phyloP scores from a whole-genome alignment of 2,113 vertebrate genomes.

The Collichthys lucidus region DNA sequence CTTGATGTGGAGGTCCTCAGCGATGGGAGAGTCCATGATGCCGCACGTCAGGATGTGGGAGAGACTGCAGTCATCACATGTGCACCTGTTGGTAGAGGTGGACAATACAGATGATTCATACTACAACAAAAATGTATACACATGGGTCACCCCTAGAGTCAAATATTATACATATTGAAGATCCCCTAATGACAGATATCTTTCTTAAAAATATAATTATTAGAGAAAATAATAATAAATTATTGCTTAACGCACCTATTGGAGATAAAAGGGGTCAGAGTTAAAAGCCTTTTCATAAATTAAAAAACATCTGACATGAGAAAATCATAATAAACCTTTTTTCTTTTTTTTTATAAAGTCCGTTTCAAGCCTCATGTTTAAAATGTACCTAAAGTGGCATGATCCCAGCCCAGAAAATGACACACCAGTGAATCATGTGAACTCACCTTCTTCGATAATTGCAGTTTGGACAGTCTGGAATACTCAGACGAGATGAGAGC shows the following conservation, averaged over 20 bases:
- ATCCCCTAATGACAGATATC: not conserved
- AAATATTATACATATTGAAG: not conserved
- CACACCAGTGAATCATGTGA: not conserved
- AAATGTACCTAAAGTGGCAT: not conserved
- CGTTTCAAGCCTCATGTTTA: not conserved
- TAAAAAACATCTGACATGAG: not conserved
- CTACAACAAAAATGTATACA: not conserved
- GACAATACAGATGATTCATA: not conserved
- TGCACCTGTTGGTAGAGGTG: constrained; percentile 86
- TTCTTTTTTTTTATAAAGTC: not conserved
- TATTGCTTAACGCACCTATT: not conserved
- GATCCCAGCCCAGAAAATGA: not conserved
- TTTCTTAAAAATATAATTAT: not conserved
- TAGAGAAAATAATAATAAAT: not conserved
- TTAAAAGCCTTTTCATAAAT: not conserved
- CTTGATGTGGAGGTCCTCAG: constrained; percentile 92
- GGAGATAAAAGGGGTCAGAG: not conserved
- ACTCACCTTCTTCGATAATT: constrained; percentile 95
- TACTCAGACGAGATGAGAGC: constrained; percentile 93
- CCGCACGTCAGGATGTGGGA: constrained; percentile 98
- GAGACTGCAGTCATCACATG: constrained; percentile 98
- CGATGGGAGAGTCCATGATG: constrained; percentile 95
- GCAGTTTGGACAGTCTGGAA: constrained; percentile 98
- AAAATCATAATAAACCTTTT: not conserved
- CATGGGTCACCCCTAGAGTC: not conserved